Evolutionary conservation across 53 echinoderm and acorn worm genomes (phyloP), one percentile per base, ranked within the genome.

Genomic region (Echinometra lucunter): DNA sequence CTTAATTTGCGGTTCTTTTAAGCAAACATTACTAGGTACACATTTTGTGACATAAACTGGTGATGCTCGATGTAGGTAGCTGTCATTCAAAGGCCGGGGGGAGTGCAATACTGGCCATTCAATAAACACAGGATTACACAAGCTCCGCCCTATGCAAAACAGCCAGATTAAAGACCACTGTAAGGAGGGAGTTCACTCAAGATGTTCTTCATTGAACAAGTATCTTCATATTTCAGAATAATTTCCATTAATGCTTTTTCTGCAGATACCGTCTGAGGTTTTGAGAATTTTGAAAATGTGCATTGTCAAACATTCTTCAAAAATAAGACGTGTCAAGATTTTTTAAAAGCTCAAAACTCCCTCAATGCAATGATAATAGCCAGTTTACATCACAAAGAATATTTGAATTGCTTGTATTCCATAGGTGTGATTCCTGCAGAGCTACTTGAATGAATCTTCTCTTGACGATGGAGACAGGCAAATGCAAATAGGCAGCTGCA

Each of bases 1-100:
- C 49, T 47, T 47, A 47, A 9, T 47, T 6, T 6, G 49, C 56
- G 56, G 56, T 9, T 13, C 56, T 9, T 56, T 56, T 56, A 58
- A 58, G 58, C 2, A 63, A 63, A 63, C 23, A 63, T 63, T 21
- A 42, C 15, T 19, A 82, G 44, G 2, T 0, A 25, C 44, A 6
- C 42, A 6, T 1, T 49, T 88, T 67, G 57, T 93, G 93, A 93
- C 13, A 81, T 57, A 93, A 93, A 78, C 82, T 93, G 82, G 57
- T 78, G 93, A 57, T 88, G 89, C 89, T 89, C 2, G 95, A 80
- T 94, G 97, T 53, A 55, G 80, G 67, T 70, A 85, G 92, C 92
- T 93, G 88, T 85, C 95, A 95, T 97, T 91, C 96, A 98, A 97
- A 98, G 98, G 98, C 98, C 98, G 97, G 98, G 97, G 96, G 96